Percentiles rank a stretch among this genome's conserved stretches.
Conservation (phyloP, 2,797 vertebrate genomes). For the Nyctalus aviator region DNA sequence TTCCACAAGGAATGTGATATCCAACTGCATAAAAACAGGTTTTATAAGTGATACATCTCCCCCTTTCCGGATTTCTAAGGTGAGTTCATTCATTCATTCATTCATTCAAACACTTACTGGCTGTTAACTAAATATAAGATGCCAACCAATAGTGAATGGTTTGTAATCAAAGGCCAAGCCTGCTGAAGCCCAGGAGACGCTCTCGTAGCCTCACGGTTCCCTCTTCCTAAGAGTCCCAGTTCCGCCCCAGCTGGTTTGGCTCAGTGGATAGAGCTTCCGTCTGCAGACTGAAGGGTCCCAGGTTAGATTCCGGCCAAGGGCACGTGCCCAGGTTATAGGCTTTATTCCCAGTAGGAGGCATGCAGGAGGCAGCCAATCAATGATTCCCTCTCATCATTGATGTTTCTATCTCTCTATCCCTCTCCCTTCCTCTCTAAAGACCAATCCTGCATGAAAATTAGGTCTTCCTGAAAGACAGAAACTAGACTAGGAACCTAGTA, state of each 20-base stretch:
- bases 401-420: too few relatives aligned
- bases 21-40: not conserved
- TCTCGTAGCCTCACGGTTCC: not conserved
- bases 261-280: too few relatives aligned
- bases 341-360: too few relatives aligned
- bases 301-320: too few relatives aligned
- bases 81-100: slow-evolving; percentile 31
- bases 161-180: slow-evolving; percentile 27
- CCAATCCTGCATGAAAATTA: slow-evolving; percentile 69
- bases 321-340: too few relatives aligned
- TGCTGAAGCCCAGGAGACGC: not conserved
- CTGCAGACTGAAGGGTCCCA: too few relatives aligned
- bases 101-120: not conserved
- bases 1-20: not conserved
- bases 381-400: too few relatives aligned
- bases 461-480: slow-evolving; percentile 62
- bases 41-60: not conserved
- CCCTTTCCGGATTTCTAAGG: not conserved
- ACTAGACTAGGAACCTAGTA: slow-evolving; percentile 64
- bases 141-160: not conserved
- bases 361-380: too few relatives aligned
- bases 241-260: not conserved
- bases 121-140: not conserved
- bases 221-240: slow-evolving; percentile 44
- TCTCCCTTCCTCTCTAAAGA: not conserved